Base-by-base conservation (phyloP, 2,113 vertebrate species). In the Ictidomys tridecemlineatus region DNA sequence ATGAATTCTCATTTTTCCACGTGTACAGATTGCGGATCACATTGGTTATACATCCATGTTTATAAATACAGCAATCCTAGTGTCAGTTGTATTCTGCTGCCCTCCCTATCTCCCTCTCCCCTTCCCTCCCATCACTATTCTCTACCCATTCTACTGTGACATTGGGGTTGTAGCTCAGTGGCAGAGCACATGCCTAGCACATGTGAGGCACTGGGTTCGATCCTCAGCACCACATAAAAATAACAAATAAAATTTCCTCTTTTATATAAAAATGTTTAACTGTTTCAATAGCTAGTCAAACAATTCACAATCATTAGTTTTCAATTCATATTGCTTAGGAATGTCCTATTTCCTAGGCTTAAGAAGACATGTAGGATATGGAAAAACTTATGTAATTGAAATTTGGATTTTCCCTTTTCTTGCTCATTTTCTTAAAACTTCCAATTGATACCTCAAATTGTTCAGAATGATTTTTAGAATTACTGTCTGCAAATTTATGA, bases 381-480 rank as follows among this genome's bases (percentile, higher is more conserved):
- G 4, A 91, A 88, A 13, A 34, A 34, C 53, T 5, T 78, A 70
- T 24, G 18, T 69, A 69, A 42, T 13, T 91, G 5, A 85, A 95
- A 48, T 76, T 39, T 88, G 37, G 70, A 74, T 32, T 91, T 95
- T 88, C 3, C 8, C 10, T 30, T 73, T 73, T 16, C 4, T 37
- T 84, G 72, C 69, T 74, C 28, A 76, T 48, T 56, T 74, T 72
- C 53, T 86, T 85, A 82, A 80, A 88, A 56, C 42, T 89, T 89
- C 85, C 22, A 82, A 77, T 8, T 72, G n/a, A 88, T 85, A 8
- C 12, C 6, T 39, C 76, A 85, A 89, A 76, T 72, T 26, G 39
- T 45, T 24, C 12, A 39, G 82, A 12, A 84, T 56, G 53, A 39
- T 84, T 53, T 77, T 89, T 76, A 14, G 0, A 73, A 91, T 5